phyloP scores from a whole-genome alignment of 92 coral and sea anemone genomes.

The Scolanthus callimorphus region DNA sequence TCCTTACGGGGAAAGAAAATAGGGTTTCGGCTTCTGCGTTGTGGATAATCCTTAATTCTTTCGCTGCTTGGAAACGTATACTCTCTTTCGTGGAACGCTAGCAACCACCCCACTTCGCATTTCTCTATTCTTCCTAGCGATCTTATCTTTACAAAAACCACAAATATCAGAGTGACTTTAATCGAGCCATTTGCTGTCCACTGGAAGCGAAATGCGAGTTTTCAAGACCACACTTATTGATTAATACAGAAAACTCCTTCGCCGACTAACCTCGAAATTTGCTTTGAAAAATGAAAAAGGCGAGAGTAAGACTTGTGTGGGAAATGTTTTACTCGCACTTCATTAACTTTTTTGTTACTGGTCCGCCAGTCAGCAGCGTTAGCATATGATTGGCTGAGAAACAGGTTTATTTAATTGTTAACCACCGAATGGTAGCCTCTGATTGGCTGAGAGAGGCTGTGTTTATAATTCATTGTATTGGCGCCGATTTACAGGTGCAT shows the following conservation, averaged over 20 bases:
- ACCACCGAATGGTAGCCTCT: conserved; percentile 47
- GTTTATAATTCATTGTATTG: conserved; percentile 86
- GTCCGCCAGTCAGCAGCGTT: conserved; percentile 42
- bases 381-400: conserved; percentile 64
- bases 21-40: too few relatives aligned
- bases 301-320: conserved; percentile 12
- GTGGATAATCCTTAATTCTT: too few relatives aligned
- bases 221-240: too few relatives aligned
- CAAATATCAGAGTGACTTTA: conserved; percentile 3
- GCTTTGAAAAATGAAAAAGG: neutral
- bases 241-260: too few relatives aligned
- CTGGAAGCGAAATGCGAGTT: too few relatives aligned
- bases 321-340: conserved; percentile 49
- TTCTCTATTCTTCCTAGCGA: conserved; percentile 10
- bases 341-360: conserved; percentile 80
- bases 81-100: conserved; percentile 25
- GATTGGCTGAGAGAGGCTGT: conserved; percentile 76
- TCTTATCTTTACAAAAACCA: conserved; percentile 33
- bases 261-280: too few relatives aligned
- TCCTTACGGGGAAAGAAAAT: too few relatives aligned
- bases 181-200: too few relatives aligned
- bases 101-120: conserved; percentile 36
- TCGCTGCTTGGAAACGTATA: conserved; percentile 11
- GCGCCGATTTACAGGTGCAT: conserved; percentile 92
- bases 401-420: conserved; percentile 81